phyloP scores from a whole-genome alignment of 1,140 invertebrate species.

The Caenorhabditis brenneri region DNA sequence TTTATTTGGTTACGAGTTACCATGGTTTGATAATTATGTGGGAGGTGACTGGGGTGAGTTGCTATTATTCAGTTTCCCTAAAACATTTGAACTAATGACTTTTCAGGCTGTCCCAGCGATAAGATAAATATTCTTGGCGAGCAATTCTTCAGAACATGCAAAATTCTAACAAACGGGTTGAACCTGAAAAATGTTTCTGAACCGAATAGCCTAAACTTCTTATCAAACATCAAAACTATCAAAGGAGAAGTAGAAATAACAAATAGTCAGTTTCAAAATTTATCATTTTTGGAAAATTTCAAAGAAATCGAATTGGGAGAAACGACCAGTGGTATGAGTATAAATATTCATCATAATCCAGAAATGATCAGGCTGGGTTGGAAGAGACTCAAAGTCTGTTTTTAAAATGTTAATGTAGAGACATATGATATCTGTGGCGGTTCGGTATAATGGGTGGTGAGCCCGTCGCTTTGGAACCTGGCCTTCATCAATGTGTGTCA shows the following conservation, averaged over 20 bases:
- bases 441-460: too few relatives aligned
- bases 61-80: not conserved
- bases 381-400: too few relatives aligned
- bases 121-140: not conserved
- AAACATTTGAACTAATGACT: not conserved
- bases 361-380: not conserved
- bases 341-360: not conserved
- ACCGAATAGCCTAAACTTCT: not conserved
- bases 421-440: too few relatives aligned
- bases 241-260: not conserved
- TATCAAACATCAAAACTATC: not conserved
- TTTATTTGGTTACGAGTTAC: too few relatives aligned
- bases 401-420: not conserved
- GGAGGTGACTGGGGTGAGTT: not conserved
- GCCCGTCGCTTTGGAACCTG: too few relatives aligned
- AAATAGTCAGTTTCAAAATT: not conserved
- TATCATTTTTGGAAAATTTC: not conserved
- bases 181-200: not conserved
- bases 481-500: too few relatives aligned
- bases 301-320: not conserved
- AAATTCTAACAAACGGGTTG: not conserved
- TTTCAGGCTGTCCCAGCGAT: not conserved
- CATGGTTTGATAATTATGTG: not conserved
- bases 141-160: not conserved
- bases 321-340: not conserved